A percentile compares a stretch with the other conserved stretches of the same genome.
These are phyloP conservation scores for Meriones psammophilus DNA, from an alignment of 2,797 vertebrate species.

Conservation along the genomic window DNA sequence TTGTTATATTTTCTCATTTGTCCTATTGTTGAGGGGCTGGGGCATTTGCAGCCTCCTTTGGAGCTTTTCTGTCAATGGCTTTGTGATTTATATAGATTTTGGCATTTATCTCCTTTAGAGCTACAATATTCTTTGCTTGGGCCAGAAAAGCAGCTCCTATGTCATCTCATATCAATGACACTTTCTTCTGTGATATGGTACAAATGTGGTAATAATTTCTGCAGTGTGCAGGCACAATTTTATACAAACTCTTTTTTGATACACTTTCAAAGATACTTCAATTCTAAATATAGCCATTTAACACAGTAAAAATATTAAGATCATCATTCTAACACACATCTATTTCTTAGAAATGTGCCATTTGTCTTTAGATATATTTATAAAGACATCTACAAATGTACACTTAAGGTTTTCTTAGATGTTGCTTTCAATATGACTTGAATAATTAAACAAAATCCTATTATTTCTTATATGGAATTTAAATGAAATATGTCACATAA, in stretches of 20 bases:
- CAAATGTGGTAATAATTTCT: conserved; percentile 48
- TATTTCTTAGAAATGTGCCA: conserved; percentile 9
- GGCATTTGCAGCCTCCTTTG: neutral
- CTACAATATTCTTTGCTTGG: conserved; percentile 57
- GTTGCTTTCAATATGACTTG: conserved; percentile 24
- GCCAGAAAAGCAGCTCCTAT: neutral
- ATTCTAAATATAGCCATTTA: conserved; percentile 36
- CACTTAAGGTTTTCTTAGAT: conserved; percentile 25
- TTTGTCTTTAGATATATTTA: conserved; percentile 50
- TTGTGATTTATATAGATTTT: conserved; percentile 44
- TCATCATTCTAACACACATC: neutral
- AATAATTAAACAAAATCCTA: conserved; percentile 50
- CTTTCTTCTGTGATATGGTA: neutral
- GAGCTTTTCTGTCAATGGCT: conserved; percentile 44
- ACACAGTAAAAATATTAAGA: conserved; percentile 37
- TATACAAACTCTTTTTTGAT: conserved; percentile 29
- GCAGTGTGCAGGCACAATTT: conserved; percentile 44
- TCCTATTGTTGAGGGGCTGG: neutral
- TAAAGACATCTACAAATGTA: neutral
- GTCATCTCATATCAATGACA: neutral
- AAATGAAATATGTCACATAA: neutral
- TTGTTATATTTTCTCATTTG: conserved; percentile 46
- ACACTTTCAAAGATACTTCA: conserved; percentile 53
- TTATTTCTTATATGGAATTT: conserved; percentile 22
- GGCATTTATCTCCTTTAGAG: conserved; percentile 18